phyloP scores from a whole-genome alignment of 2,113 vertebrate species.

The Podarcis muralis region DNA sequence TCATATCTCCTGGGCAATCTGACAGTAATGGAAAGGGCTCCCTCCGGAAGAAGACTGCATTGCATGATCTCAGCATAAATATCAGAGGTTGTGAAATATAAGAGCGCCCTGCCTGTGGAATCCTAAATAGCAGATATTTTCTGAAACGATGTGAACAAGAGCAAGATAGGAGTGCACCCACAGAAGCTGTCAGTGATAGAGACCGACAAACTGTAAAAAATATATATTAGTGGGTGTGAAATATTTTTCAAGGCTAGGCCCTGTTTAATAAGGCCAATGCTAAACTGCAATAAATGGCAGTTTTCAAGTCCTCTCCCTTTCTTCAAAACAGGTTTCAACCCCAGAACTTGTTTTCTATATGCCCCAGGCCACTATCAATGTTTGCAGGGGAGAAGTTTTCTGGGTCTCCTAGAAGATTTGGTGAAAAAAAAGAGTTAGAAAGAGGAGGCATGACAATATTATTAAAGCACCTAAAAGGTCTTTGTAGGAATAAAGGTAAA shows the following conservation, averaged over 20 bases:
- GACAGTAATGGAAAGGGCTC: constrained; percentile 18
- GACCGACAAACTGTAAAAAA: not conserved
- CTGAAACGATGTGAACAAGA: constrained; percentile 6
- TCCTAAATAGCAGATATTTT: constrained; percentile 19
- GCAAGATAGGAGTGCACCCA: not conserved
- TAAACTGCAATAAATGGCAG: not conserved
- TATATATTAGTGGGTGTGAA: not conserved
- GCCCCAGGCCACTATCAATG: not conserved
- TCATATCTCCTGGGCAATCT: constrained; percentile 44
- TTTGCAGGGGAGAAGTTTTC: no score
- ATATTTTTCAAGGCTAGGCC: not conserved
- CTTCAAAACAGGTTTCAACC: not conserved
- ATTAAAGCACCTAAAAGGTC: no score
- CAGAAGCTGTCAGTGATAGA: constrained; percentile 18
- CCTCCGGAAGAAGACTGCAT: constrained; percentile 9
- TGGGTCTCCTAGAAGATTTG: no score
- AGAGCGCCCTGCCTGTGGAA: constrained; percentile 39
- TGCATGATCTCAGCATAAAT: constrained; percentile 35
- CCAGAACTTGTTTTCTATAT: not conserved
- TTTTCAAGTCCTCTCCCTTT: not conserved
- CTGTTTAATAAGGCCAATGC: not conserved
- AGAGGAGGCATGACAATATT: no score
- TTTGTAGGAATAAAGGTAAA: no score
- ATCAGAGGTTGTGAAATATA: constrained; percentile 29
- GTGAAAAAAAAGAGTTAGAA: no score